Base-by-base conservation (phyloP, 1,140 invertebrate species). In the Euglossa dilemma region DNA sequence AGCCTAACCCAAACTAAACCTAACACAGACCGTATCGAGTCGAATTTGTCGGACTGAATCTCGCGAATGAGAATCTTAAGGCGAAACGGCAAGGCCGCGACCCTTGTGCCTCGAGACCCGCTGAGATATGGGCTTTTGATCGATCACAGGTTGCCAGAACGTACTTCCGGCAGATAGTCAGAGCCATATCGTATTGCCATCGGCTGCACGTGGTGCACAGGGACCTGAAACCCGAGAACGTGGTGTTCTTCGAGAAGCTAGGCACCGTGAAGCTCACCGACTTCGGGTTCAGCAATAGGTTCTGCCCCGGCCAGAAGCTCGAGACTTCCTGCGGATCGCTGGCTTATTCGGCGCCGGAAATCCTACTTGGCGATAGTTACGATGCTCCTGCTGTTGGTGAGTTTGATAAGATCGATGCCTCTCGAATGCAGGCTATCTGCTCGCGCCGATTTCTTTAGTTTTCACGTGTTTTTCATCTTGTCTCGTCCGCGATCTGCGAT, bases 321-420 rank as follows among this genome's bases (percentile, higher is more conserved):
- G 98, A 99, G 94, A 99, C 99, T 25, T 99, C 98, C 11, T 99
- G 99, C 95, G 99, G 99, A n/a, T 99, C 98, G 81, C 95, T 99
- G 86, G 99, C 99, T 9, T 99, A 99, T 95, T 99, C 99, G 20
- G 99, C 99, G 6, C 99, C 99, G 11, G 99, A 99, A 95, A 99
- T 99, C 91, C 95, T 99, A 73, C 95, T 99, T 69, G 99, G 99
- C 54, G 98, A 98, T 92, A 98, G 97, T 16, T 98, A 98, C 93
- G 98, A 98, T 95, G 98, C 98, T 69, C 98, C 98, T 56, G 98
- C 98, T 89, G 98, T 99, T 89, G 97, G 97, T 98, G 93, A 96
- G 96, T 92, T 72, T 76, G 28, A 43, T 36, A 20, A 0, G 1
- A 47, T 25, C 23, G 7, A 16, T n/a, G 25, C 45, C 4, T 69